phyloP scores from a whole-genome alignment of 2,797 vertebrate species.

The Chloroceryle amazona region DNA sequence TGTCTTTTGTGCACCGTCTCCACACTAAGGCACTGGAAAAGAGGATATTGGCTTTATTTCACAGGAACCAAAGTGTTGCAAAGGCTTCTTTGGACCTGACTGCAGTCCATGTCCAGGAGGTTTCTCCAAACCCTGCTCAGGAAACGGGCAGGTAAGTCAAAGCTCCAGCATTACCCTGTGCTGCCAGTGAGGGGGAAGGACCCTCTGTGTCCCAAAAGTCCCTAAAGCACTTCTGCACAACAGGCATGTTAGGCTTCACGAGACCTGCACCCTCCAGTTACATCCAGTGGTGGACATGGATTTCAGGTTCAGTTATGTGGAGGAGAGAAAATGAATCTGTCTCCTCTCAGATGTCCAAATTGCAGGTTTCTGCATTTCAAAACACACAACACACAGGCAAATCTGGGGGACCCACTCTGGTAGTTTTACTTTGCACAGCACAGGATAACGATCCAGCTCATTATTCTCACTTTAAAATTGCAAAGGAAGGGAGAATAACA shows the following conservation, averaged over 20 bases:
- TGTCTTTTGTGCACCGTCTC: not conserved
- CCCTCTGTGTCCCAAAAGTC: not conserved
- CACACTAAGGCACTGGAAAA: not conserved
- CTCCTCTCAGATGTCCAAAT: not conserved
- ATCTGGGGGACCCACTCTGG: not conserved
- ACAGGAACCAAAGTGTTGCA: constrained; percentile 89
- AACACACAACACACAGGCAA: not conserved
- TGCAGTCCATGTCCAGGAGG: constrained; percentile 91
- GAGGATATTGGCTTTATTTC: not conserved
- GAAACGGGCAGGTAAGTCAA: constrained; percentile 88
- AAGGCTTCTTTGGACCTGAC: constrained; percentile 90
- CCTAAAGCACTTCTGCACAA: not conserved
- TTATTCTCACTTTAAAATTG: not conserved
- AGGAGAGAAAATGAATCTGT: not conserved
- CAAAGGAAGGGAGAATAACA: not conserved
- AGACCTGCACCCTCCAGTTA: not conserved
- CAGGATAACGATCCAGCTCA: not conserved
- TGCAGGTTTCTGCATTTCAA: not conserved
- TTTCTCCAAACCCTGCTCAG: constrained; percentile 86
- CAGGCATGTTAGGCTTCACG: not conserved
- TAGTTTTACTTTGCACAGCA: not conserved
- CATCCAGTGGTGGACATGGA: accelerated
- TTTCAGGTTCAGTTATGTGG: not conserved
- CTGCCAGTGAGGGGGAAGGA: accelerated
- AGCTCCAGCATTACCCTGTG: too few relatives aligned